Base-by-base conservation (phyloP, 1,140 invertebrate genomes). In the Philopotamus ludificatus region DNA sequence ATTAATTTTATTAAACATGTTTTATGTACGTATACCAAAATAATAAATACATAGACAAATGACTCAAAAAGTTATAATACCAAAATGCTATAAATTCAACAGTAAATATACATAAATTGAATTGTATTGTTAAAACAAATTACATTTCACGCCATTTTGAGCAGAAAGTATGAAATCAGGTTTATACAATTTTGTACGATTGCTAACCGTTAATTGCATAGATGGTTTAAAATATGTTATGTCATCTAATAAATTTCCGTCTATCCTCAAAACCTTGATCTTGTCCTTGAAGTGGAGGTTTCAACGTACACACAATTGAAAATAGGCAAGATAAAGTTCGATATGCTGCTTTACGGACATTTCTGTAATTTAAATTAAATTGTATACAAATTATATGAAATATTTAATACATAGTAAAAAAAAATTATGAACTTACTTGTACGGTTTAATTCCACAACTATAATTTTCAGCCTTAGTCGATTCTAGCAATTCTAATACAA, bases 261-360 rank as follows among this genome's bases (percentile, higher is more conserved):
- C 50, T 60, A 50, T 69, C 67, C 26, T 69, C 67, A 28, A 61
- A 64, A 3, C 63, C 65, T 21, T 39, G 23, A 25, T 65, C 63
- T 16, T 59, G 45, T 47, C 65, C 62, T 50, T 65, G 58, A 2
- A 53, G 44, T 18, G 67, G 67, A 25, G 60, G 67, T 42, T 59
- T 51, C 21, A 66, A 23, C n/a, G 67, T 63, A n/a, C 58, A 53
- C 22, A 69, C 57, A 16, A 22, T 28, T 1, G 16, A 53, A n/a
- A 65, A 45, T 20, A 69, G 39, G 45, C 42, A 50, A 21, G 42
- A 58, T 9, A 69, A 55, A 8, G 58, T 39, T 21, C 20, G n/a
- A 25, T 69, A 69, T n/a, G 67, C 63, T 1, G 55, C 26, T 44
- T 65, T 68, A 15, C 66, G 44, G 15, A 64, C 26, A 42, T 47